phyloP scores from a whole-genome alignment of 1,140 invertebrate genomes.

The Nixonia krombeini region DNA sequence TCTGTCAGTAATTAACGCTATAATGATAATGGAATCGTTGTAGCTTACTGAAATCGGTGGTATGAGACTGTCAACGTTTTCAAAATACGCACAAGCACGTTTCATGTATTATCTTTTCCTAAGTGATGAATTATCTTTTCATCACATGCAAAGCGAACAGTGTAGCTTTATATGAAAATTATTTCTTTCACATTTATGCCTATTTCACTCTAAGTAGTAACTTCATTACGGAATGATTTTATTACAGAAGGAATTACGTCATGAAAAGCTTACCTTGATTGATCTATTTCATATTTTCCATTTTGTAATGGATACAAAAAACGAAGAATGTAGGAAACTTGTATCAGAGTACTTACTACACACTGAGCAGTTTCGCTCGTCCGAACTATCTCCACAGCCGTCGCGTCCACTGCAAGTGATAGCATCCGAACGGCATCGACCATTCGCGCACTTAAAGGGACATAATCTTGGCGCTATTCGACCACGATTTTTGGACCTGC shows the following conservation, averaged over 20 bases:
- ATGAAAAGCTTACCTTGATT: too few relatives aligned
- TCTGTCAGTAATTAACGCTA: too few relatives aligned
- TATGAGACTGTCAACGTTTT: too few relatives aligned
- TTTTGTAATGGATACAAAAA: background rate
- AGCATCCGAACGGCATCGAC: conserved; percentile 87
- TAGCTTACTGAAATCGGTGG: too few relatives aligned
- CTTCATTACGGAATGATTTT: too few relatives aligned
- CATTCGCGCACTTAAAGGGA: conserved; percentile 87
- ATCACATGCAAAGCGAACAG: too few relatives aligned
- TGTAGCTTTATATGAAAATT: too few relatives aligned
- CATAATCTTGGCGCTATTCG: conserved; percentile 70
- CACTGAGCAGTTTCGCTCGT: conserved; percentile 86
- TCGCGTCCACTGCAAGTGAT: conserved; percentile 89
- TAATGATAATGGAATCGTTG: too few relatives aligned
- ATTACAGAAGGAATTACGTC: too few relatives aligned
- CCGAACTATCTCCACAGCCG: conserved; percentile 90
- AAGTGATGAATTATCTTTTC: too few relatives aligned
- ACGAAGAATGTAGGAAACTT: conserved; percentile 15
- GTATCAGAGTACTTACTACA: conserved; percentile 82
- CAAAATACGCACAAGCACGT: too few relatives aligned
- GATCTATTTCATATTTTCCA: background rate
- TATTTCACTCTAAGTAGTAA: background rate
- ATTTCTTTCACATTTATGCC: background rate
- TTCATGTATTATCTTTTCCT: too few relatives aligned
- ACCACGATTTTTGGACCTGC: conserved; percentile 70